A percentile compares a stretch with the other conserved stretches of the same genome.
Conservation (phyloP, 2,888 invertebrate genomes). For the Mamestra brassicae region DNA sequence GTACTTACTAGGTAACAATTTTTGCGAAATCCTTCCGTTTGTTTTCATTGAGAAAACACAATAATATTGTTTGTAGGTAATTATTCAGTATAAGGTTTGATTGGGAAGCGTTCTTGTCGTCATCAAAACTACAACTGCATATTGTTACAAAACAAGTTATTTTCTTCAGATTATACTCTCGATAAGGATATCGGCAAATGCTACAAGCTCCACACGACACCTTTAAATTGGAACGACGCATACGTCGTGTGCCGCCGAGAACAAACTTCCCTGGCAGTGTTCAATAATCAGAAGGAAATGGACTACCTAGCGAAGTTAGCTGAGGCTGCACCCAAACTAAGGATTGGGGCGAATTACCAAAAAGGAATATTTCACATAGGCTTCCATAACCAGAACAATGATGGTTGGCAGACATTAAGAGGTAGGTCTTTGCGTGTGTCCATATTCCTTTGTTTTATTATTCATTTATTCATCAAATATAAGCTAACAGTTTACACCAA, state of each 20-base stretch:
- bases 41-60: no score
- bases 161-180: constrained; percentile 74
- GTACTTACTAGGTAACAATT: no score
- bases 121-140: background rate
- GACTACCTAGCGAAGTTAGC: constrained; percentile 31
- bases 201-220: constrained; percentile 10
- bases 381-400: constrained; percentile 63
- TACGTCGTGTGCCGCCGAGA: constrained; percentile 71
- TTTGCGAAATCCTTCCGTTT: no score
- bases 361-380: constrained; percentile 67
- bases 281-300: constrained; percentile 48
- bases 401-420: constrained; percentile 73
- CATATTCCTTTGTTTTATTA: no score
- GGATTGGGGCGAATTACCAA: constrained; percentile 10
- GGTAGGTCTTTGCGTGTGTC: constrained; percentile 62
- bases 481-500: no score
- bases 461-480: no score
- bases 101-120: no score
- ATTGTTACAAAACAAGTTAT: background rate
- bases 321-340: background rate
- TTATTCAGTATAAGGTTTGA: no score
- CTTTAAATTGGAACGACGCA: constrained; percentile 70
- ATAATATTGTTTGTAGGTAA: no score
- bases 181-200: constrained; percentile 69
- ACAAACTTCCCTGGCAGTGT: constrained; percentile 72